Percentiles rank a stretch among this genome's conserved stretches.
phyloP scores from a whole-genome alignment of 2,888 invertebrate species.

The Stramonita haemastoma region DNA sequence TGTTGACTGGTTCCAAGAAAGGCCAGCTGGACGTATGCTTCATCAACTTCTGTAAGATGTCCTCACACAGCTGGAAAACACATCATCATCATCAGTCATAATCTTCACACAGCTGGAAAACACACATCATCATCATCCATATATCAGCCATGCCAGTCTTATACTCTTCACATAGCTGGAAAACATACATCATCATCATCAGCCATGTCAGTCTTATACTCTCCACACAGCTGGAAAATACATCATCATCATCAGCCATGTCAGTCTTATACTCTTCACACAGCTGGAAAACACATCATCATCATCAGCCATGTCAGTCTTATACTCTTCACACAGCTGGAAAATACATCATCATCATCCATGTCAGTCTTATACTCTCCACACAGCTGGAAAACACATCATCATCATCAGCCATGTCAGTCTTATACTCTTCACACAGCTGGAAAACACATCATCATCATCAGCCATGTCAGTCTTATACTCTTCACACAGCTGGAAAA shows the following conservation, averaged over 20 bases:
- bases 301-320: no score
- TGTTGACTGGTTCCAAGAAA: slow-evolving; percentile 95
- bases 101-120: slow-evolving; percentile 68
- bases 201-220: no score
- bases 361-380: no score
- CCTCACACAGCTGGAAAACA: slow-evolving; percentile 67
- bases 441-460: slow-evolving; percentile 46
- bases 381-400: slow-evolving; percentile 60
- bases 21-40: slow-evolving; percentile 97
- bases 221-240: slow-evolving; percentile 67
- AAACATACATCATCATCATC: background rate
- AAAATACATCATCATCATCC: background rate
- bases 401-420: no score
- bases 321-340: slow-evolving; percentile 72
- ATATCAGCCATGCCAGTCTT: no score
- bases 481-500: slow-evolving; percentile 69
- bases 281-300: slow-evolving; percentile 55
- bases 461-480: no score
- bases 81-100: background rate
- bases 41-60: slow-evolving; percentile 88
- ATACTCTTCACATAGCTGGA: slow-evolving; percentile 72
- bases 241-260: background rate
- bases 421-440: slow-evolving; percentile 73
- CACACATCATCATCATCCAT: background rate
- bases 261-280: no score